Evolutionary conservation across 2,113 vertebrate genomes (phyloP).

Genomic region (Alligator mississippiensis): DNA sequence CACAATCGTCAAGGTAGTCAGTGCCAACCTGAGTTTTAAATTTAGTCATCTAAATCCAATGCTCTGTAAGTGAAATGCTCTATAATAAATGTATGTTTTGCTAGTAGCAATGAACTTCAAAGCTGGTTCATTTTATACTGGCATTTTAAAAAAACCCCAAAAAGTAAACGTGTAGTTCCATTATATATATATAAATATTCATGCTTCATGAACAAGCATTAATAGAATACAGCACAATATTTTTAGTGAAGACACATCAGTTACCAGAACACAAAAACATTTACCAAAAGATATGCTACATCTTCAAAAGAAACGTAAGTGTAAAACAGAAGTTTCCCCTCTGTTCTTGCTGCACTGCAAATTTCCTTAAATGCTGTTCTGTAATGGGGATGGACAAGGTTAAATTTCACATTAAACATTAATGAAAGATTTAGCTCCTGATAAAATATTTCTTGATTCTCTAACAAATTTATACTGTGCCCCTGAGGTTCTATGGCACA

Average conservation of each 20-base stretch:
- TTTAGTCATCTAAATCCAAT: constrained; percentile 26
- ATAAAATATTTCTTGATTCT: constrained; percentile 43
- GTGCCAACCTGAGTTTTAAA: constrained; percentile 43
- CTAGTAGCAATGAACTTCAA: constrained; percentile 30
- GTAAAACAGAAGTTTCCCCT: background rate
- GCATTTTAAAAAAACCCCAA: background rate
- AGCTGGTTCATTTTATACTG: constrained; percentile 11
- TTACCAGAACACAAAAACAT: background rate
- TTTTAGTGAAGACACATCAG: background rate
- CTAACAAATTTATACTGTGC: constrained; percentile 5
- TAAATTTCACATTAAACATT: constrained; percentile 54
- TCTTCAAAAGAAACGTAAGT: constrained; percentile 1
- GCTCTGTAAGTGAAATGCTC: background rate
- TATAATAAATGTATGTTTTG: constrained; percentile 20
- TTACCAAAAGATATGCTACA: background rate
- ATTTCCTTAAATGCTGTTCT: background rate
- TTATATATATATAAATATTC: background rate
- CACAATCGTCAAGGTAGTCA: constrained; percentile 15
- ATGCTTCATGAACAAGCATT: background rate
- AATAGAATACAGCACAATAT: background rate
- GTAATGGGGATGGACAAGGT: constrained; percentile 12
- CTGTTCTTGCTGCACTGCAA: background rate
- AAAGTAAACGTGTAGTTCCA: background rate
- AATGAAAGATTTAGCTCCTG: constrained; percentile 37
- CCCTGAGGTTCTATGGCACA: background rate